A percentile compares a stretch with the other conserved stretches of the same genome.
Evolutionary conservation across 2,113 vertebrate species (phyloP).

Genomic region (Coracopsis vasa): DNA sequence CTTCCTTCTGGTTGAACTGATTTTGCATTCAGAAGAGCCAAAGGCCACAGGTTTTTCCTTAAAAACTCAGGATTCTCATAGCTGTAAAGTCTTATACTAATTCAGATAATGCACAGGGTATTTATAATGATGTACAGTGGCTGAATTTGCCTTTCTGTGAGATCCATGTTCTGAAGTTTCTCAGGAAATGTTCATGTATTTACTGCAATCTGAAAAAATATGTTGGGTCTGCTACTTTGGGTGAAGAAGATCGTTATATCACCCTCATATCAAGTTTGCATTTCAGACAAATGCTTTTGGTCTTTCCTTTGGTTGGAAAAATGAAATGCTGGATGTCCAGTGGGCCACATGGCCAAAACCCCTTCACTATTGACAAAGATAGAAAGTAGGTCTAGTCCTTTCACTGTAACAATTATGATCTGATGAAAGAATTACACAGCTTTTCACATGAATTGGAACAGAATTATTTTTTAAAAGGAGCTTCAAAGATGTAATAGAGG

Average conservation of each 20-base stretch:
- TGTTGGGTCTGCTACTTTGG: background rate
- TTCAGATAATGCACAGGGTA: background rate
- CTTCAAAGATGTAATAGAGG: constrained; percentile 21
- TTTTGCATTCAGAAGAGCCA: background rate
- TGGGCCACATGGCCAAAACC: background rate
- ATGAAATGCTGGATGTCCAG: background rate
- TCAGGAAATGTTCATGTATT: background rate
- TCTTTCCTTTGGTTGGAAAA: background rate
- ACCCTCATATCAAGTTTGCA: background rate
- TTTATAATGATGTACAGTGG: background rate
- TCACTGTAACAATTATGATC: background rate
- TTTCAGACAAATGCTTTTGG: background rate
- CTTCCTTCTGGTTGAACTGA: background rate
- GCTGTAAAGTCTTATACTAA: background rate
- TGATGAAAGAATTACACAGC: constrained; percentile 42
- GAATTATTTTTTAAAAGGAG: background rate
- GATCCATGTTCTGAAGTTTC: background rate
- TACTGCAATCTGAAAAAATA: background rate
- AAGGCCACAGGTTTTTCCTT: background rate
- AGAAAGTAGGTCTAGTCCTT: background rate
- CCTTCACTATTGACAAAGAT: background rate
- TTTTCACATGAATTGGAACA: constrained; percentile 29
- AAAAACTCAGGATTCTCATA: background rate
- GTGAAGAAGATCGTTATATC: background rate
- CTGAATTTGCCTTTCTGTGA: background rate